These are phyloP conservation scores for Acanthurus tractus DNA, from an alignment of 2,797 vertebrate species.

Conservation along the genomic window DNA sequence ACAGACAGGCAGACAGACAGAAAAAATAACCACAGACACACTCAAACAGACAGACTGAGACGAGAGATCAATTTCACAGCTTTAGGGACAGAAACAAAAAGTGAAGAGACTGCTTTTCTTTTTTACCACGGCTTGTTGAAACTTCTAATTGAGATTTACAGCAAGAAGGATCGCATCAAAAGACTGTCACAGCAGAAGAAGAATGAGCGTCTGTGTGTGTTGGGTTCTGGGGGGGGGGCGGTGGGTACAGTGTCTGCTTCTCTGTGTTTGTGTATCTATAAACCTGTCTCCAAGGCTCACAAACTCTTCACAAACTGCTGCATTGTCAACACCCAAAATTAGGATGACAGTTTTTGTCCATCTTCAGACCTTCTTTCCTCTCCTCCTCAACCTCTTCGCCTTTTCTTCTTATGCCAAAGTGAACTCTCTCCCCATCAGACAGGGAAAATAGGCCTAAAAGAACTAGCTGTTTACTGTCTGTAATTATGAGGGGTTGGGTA, in stretches of 20 bases:
- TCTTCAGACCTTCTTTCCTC: conserved; percentile 46
- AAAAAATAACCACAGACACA: conserved; percentile 69
- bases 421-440: conserved; percentile 77
- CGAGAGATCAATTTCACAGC: conserved; percentile 60
- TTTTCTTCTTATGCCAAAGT: conserved; percentile 68
- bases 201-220: conserved; percentile 39
- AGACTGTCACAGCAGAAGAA: conserved; percentile 45
- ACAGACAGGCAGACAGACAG: conserved; percentile 55
- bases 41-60: conserved; percentile 39
- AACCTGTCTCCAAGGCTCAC: conserved; percentile 51
- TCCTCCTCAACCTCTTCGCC: conserved; percentile 43
- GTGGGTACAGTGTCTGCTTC: conserved; percentile 44
- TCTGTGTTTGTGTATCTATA: conserved; percentile 52
- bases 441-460: conserved; percentile 79
- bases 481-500: conserved; percentile 87
- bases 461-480: conserved; percentile 83
- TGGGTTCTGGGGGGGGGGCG: conserved; percentile 23
- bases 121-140: conserved; percentile 71
- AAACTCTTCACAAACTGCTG: conserved; percentile 40
- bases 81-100: conserved; percentile 54
- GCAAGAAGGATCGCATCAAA: conserved; percentile 79
- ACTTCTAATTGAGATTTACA: conserved; percentile 78
- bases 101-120: conserved; percentile 28
- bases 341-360: conserved; percentile 64
- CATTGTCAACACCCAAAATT: conserved; percentile 60